Base-by-base conservation (phyloP, 2,797 vertebrate genomes). In the Rousettus madagascariensis region DNA sequence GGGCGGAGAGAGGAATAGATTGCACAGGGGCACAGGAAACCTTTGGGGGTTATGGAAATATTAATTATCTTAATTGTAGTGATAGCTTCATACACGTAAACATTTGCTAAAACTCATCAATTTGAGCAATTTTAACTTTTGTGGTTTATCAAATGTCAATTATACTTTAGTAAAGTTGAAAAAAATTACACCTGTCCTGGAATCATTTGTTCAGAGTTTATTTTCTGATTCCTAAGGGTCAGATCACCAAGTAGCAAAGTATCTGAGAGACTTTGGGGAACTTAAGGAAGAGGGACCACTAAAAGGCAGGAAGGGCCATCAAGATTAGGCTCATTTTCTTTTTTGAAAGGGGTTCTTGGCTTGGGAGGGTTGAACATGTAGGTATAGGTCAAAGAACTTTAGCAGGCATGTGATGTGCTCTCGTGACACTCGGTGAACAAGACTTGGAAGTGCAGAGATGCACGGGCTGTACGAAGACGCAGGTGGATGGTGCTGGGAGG, bases 361-460 rank as follows among this genome's bases (percentile, higher is more conserved):
- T 49, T 38, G 30, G 22, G 72, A 55, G 59, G 12, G 19, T 30
- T 28, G 71, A 43, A 6, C 0, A 0, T 5, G 46, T 19, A 1
- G 24, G 13, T 3, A 4, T 2, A 8, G 59, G 57, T 5, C 20
- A 61, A 38, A 43, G 61, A 33, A 36, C 15, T 5, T 33, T 9
- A n/a, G 26, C 46, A 33, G 61, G 53, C 5, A 15, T 69, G 57
- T 26, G 19, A 7, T 2, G 8, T 33, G 8, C 33, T n/a, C 15
- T 10, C 3, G 0, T 1, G 5, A 26, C 1, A 0, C 61, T 19
- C 15, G 46, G 49, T 36, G 65, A 51, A 66, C 24, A 65, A 65
- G 38, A 30, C 30, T 7, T 51, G 16, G 74, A 68, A 24, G 26
- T 61, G 41, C 0, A 1, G 19, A 66, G 49, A 24, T 15, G 16